Conservation (phyloP, 1,140 invertebrate genomes). For the Megalopta genalis region DNA sequence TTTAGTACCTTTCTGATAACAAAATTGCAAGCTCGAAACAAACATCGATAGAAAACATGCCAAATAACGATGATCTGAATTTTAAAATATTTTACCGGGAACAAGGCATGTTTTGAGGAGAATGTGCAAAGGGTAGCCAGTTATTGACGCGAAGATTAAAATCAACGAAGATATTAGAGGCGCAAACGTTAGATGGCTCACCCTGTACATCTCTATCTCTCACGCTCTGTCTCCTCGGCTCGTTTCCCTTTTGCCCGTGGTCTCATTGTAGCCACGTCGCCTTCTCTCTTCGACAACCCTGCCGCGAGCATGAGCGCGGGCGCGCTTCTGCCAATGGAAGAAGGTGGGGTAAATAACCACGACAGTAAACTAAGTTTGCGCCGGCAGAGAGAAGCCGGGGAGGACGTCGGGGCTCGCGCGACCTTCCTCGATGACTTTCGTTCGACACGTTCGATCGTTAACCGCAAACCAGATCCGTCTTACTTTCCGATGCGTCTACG, state of each 20-base stretch:
- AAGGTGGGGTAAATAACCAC: conserved; percentile 59
- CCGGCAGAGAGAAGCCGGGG: conserved; percentile 3
- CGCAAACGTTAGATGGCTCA: no score
- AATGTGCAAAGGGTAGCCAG: no score
- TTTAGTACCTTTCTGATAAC: no score
- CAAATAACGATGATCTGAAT: no score
- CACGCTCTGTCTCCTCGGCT: neutral
- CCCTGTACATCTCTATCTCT: no score
- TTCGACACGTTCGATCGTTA: conserved; percentile 58
- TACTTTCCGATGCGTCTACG: conserved; percentile 39
- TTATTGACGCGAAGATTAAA: no score
- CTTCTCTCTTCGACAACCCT: neutral
- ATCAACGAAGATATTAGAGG: no score
- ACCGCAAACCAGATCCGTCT: conserved; percentile 38
- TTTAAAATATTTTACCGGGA: no score
- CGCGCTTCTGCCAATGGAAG: conserved; percentile 4
- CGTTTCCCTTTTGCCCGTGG: neutral
- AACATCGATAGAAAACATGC: no score
- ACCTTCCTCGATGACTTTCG: conserved; percentile 41
- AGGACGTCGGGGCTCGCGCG: conserved; percentile 23
- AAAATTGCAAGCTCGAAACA: no score
- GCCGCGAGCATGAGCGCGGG: no score
- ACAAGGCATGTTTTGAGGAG: no score
- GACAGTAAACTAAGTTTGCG: conserved; percentile 60
- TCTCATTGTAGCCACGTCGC: conserved; percentile 22